Conservation (phyloP, 2,797 vertebrate genomes). For the Schizopygopsis malacanthus region DNA sequence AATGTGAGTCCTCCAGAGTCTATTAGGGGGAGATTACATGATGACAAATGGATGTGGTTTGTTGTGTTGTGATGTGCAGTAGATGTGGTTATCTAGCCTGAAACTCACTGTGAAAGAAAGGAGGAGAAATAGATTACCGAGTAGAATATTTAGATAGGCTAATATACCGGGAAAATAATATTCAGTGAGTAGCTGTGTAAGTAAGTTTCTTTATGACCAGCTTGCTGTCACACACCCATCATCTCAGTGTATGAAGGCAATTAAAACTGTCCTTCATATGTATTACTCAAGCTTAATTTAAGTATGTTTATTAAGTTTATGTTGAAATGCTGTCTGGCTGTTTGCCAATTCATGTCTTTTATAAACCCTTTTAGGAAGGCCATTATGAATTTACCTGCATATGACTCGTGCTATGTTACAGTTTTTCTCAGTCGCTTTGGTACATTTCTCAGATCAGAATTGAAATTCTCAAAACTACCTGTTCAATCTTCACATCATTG, state of each 20-base stretch:
- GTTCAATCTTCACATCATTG: too few species aligned
- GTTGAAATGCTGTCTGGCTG: background rate
- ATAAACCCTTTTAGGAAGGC: background rate
- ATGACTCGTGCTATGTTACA: conserved; percentile 19
- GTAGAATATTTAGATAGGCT: background rate
- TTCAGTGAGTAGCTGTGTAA: background rate
- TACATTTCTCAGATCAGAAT: too few species aligned
- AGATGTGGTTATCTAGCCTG: background rate
- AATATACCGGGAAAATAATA: background rate
- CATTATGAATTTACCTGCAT: conserved; percentile 24
- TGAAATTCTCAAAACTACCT: too few species aligned
- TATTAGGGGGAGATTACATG: background rate
- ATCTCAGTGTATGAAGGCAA: background rate
- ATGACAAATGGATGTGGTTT: conserved; percentile 26
- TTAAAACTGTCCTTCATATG: background rate
- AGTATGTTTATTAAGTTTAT: background rate
- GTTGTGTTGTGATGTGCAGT: conserved; percentile 3
- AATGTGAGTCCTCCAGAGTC: conserved; percentile 12
- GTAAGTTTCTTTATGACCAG: background rate
- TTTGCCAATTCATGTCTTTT: conserved; percentile 1
- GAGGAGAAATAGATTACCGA: background rate
- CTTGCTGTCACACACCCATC: background rate
- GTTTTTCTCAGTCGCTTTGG: too few species aligned
- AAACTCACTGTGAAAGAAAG: background rate
- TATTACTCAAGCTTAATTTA: background rate